Base-by-base conservation (phyloP, 2,113 vertebrate genomes). In the Odocoileus hemionus region DNA sequence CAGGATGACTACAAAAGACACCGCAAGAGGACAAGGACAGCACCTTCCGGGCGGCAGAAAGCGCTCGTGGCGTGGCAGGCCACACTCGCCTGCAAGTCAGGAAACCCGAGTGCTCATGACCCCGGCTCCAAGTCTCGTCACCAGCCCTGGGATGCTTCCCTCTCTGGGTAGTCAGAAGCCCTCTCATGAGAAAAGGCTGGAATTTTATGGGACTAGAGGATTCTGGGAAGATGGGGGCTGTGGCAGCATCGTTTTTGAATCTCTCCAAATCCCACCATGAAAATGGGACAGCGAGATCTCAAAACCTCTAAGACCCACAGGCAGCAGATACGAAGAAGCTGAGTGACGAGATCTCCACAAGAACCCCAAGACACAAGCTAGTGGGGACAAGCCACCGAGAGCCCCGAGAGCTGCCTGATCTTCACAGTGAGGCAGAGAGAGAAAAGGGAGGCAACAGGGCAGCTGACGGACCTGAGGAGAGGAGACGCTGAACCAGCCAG, bases 261-360 rank as follows among this genome's bases (percentile, higher is more conserved):
- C 67, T 94, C 47, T 95, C 67, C 39, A 96, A 86, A 76, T 89
- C 74, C 33, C 45, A 87, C n/a, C 17, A 67, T 70, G 36, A 87
- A 94, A 79, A 78, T 16, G 47, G 45, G 26, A 7, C 52, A 82
- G 91, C 7, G 19, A 70, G 30, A 74, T 84, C 16, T 55, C 28
- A 64, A 84, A 93, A 83, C n/a, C 67, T 61, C 36, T 39, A 94
- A 93, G 78, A 15, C 5, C 43, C 39, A 61, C 3, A 15, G 60
- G 10, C n/a, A 57, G 19, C n/a, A 47, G 45, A 54, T 28, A 57
- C 6, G 45, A 70, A 39, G 89, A 91, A 91, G 76, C 13, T 54
- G 86, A 89, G 15, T 54, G 54, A 60, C 17, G 50, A 14, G 23
- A 60, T 19, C 39, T 1, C 23, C 17, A 58, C 54, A 89, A 84